Conservation (phyloP, 2,888 invertebrate species). For the Drosophila imparisetae region DNA sequence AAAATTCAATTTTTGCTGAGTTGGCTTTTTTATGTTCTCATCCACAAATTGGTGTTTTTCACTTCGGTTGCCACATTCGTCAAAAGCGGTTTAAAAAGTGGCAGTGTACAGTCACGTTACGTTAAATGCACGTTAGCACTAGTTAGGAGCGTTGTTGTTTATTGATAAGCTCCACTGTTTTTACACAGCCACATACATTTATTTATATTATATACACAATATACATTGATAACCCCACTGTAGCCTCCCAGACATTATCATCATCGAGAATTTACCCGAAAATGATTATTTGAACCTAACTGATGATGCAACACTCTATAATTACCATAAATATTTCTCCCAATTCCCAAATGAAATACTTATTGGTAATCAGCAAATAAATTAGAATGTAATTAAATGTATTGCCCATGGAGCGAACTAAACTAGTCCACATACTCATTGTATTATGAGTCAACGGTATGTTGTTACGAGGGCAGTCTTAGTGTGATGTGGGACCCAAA, state of each 20-base stretch:
- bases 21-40: slow-evolving; percentile 27
- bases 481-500: background rate
- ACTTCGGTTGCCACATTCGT: slow-evolving; percentile 23
- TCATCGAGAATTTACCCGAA: slow-evolving; percentile 35
- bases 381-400: background rate
- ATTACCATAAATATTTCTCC: background rate
- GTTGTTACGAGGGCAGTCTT: slow-evolving; percentile 9
- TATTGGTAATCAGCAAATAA: background rate
- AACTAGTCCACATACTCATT: slow-evolving; percentile 14
- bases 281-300: slow-evolving; percentile 9
- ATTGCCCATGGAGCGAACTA: background rate
- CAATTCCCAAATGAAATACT: background rate
- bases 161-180: slow-evolving; percentile 47
- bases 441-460: slow-evolving; percentile 29
- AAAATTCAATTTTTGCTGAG: slow-evolving; percentile 18
- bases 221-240: slow-evolving; percentile 51
- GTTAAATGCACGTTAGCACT: slow-evolving; percentile 35
- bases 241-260: slow-evolving; percentile 33
- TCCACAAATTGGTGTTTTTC: slow-evolving; percentile 17
- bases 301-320: slow-evolving; percentile 5
- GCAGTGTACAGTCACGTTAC: slow-evolving; percentile 47
- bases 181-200: slow-evolving; percentile 15
- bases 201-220: slow-evolving; percentile 13
- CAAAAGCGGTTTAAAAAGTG: background rate
- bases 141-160: slow-evolving; percentile 33